phyloP scores from a whole-genome alignment of 2,888 invertebrate species.

The Encarsia formosa region DNA sequence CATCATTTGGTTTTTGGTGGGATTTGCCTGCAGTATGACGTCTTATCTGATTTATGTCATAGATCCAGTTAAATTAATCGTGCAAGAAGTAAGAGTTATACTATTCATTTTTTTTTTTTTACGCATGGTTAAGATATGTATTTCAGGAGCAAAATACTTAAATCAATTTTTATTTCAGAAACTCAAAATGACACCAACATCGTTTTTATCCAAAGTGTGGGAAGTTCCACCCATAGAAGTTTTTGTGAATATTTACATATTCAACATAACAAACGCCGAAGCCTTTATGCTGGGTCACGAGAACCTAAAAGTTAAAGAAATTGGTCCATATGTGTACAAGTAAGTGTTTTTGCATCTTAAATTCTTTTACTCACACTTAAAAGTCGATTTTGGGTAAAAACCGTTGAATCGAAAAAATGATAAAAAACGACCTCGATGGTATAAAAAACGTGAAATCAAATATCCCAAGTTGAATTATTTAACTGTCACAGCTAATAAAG shows the following conservation, averaged over 20 bases:
- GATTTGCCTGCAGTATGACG: constrained; percentile 40
- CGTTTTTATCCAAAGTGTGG: constrained; percentile 62
- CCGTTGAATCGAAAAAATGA: too few relatives aligned
- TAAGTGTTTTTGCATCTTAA: constrained; percentile 51
- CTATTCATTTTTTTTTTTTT: background rate
- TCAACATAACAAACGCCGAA: constrained; percentile 76
- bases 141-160: too few relatives aligned
- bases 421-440: too few relatives aligned
- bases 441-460: too few relatives aligned
- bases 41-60: constrained; percentile 44
- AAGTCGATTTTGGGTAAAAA: too few relatives aligned
- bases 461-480: too few relatives aligned
- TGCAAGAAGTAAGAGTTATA: constrained; percentile 43
- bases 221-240: constrained; percentile 64
- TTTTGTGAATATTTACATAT: constrained; percentile 65
- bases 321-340: constrained; percentile 82
- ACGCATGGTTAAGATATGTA: too few relatives aligned
- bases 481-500: too few relatives aligned
- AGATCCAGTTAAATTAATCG: constrained; percentile 42
- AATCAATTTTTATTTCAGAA: constrained; percentile 56
- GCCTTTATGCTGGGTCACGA: constrained; percentile 64
- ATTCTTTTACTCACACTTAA: too few relatives aligned
- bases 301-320: constrained; percentile 66
- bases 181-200: constrained; percentile 55
- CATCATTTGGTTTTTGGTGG: constrained; percentile 45